Evolutionary conservation across 2,888 invertebrate genomes (phyloP).

Genomic region (Gandaritis pyraliata): DNA sequence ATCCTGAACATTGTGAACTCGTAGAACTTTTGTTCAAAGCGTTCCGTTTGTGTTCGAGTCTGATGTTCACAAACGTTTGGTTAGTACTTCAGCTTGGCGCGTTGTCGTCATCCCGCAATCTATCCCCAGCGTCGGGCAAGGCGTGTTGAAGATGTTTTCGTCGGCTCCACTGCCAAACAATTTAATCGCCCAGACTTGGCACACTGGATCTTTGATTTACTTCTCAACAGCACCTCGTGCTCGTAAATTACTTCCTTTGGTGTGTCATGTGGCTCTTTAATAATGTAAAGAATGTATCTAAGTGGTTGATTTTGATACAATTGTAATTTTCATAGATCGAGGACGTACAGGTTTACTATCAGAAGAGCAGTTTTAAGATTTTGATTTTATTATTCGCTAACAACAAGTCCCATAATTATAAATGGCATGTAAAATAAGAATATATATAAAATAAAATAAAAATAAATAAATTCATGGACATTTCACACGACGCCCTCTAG

Average conservation of each 20-base stretch:
- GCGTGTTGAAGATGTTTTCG: constrained; percentile 66
- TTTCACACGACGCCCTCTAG: no score
- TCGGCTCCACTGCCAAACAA: constrained; percentile 67
- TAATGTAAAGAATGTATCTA: constrained; percentile 14
- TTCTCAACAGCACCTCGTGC: constrained; percentile 69
- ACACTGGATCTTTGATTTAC: constrained; percentile 76
- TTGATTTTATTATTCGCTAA: no score
- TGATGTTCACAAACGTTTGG: constrained; percentile 8
- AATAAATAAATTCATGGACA: no score
- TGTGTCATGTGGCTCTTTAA: constrained; percentile 40
- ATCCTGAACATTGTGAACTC: constrained; percentile 6
- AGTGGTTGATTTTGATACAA: not conserved
- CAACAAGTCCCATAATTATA: no score
- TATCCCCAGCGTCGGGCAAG: constrained; percentile 50
- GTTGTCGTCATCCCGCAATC: constrained; percentile 53
- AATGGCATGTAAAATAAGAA: no score
- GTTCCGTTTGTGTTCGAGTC: constrained; percentile 13
- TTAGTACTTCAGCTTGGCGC: constrained; percentile 30
- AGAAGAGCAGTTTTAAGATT: no score
- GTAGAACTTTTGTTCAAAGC: constrained; percentile 3
- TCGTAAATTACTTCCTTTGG: constrained; percentile 58
- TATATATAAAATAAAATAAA: no score
- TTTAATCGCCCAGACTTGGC: constrained; percentile 74
- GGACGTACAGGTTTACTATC: no score
- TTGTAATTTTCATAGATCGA: no score